These are phyloP conservation scores for Eurypyga helias DNA, from an alignment of 2,113 vertebrate genomes.

Conservation along the genomic window DNA sequence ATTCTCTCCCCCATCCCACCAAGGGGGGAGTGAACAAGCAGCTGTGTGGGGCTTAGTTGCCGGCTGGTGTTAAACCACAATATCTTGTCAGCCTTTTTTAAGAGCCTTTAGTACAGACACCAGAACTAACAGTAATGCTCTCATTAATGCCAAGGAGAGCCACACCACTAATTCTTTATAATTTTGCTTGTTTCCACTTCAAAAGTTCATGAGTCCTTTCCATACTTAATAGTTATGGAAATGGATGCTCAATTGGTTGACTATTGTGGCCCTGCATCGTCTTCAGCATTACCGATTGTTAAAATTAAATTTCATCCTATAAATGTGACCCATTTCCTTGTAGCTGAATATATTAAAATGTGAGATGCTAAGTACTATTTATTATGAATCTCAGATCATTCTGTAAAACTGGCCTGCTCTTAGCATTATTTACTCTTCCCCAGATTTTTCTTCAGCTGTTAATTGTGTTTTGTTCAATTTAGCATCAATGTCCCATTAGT, in stretches of 20 bases:
- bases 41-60: too few species aligned
- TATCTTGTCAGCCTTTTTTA: neutral
- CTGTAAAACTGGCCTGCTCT: neutral
- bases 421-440: constrained; percentile 8
- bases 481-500: neutral
- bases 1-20: too few species aligned
- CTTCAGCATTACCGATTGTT: neutral
- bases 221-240: neutral
- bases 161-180: neutral
- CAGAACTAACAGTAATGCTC: neutral
- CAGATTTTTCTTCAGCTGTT: constrained; percentile 24
- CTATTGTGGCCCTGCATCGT: neutral
- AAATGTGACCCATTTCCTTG: neutral
- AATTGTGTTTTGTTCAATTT: constrained; percentile 24
- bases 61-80: too few species aligned
- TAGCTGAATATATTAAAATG: neutral
- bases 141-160: neutral
- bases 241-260: neutral
- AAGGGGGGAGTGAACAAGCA: too few species aligned
- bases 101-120: neutral
- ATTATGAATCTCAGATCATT: neutral
- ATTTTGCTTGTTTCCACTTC: constrained; percentile 25
- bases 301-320: neutral
- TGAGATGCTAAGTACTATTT: neutral
- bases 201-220: neutral